Conservation (phyloP, 2,888 invertebrate species). For the Scaeva pyrastri region DNA sequence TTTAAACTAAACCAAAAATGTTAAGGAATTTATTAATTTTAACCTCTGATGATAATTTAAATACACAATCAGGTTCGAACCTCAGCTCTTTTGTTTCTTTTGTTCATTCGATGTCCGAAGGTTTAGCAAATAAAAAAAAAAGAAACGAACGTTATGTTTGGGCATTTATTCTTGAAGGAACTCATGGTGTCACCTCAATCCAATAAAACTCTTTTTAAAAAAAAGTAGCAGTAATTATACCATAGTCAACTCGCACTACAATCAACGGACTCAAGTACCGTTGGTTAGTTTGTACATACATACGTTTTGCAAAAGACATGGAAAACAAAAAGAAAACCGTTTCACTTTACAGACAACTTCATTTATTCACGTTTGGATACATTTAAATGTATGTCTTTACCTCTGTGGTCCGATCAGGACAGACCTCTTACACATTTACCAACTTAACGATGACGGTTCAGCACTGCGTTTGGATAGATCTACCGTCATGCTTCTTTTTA, state of each 20-base stretch:
- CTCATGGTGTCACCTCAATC: not conserved
- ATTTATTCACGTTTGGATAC: constrained; percentile 25
- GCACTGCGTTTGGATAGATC: constrained; percentile 38
- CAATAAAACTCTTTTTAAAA: not conserved
- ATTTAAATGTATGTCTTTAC: constrained; percentile 26
- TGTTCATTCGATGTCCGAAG: not conserved
- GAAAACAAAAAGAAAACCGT: not conserved
- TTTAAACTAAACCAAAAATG: too few relatives aligned
- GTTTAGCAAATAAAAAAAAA: not conserved
- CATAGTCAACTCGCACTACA: not conserved
- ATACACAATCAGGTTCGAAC: not conserved
- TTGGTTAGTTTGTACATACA: not conserved
- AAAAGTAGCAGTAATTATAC: not conserved
- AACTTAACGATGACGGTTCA: constrained; percentile 50
- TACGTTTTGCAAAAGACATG: constrained; percentile 7
- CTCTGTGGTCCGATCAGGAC: constrained; percentile 48
- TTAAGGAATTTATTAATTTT: too few relatives aligned
- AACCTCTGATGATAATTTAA: not conserved
- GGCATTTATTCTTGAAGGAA: not conserved
- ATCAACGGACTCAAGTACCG: constrained; percentile 1
- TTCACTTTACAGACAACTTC: constrained; percentile 4
- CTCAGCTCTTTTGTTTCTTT: constrained; percentile 25
- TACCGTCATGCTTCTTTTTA: constrained; percentile 58
- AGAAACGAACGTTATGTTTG: too few relatives aligned
- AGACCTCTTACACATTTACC: constrained; percentile 47